phyloP scores from a whole-genome alignment of 2,888 invertebrate species.

The Invenusta paracnida region DNA sequence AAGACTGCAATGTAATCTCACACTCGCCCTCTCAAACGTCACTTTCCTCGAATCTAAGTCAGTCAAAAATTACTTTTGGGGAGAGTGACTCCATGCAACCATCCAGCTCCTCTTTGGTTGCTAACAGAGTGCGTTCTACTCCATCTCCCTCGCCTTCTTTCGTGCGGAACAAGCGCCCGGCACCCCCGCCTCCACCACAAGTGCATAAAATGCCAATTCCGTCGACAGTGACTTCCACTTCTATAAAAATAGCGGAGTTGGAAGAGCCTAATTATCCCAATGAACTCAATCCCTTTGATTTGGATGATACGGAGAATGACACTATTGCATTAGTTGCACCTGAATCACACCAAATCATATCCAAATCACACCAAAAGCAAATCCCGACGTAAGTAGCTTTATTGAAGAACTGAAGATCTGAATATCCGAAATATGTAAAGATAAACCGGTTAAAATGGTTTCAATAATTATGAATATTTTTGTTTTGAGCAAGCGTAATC shows the following conservation, averaged over 20 bases:
- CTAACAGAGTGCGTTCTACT: not conserved
- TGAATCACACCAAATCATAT: too few species aligned
- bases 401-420: too few species aligned
- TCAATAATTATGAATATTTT: too few species aligned
- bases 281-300: not conserved
- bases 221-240: too few species aligned
- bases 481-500: too few species aligned
- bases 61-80: not conserved
- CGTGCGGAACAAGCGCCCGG: not conserved
- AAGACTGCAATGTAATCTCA: not conserved
- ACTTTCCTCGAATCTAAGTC: not conserved
- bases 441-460: too few species aligned
- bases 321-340: too few species aligned
- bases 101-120: not conserved
- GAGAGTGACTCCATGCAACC: not conserved
- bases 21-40: not conserved
- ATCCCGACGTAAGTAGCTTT: too few species aligned
- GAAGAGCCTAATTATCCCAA: not conserved
- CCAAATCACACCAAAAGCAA: too few species aligned
- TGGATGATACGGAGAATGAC: not conserved
- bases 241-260: too few species aligned
- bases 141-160: constrained; percentile 1
- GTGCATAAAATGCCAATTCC: too few species aligned
- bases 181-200: not conserved
- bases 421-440: too few species aligned